These are phyloP conservation scores for Lasioglossum figueresi DNA, from an alignment of 2,888 invertebrate genomes.

Conservation along the genomic window DNA sequence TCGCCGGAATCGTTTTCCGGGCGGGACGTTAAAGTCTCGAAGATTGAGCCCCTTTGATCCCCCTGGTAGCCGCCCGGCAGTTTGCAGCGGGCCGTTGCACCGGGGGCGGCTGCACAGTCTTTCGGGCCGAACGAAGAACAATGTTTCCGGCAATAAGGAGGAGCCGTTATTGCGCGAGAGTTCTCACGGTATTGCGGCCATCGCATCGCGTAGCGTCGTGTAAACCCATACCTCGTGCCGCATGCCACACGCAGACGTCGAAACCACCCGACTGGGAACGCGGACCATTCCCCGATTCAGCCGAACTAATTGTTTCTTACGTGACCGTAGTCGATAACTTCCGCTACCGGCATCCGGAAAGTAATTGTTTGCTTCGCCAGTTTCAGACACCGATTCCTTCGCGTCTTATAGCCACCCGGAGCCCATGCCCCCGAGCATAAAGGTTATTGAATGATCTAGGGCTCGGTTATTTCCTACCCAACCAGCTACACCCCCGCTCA, in stretches of 20 bases:
- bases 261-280: conserved; percentile 2
- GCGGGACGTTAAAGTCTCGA: conserved; percentile 54
- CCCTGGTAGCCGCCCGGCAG: not conserved
- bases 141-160: conserved; percentile 48
- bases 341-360: conserved; percentile 12
- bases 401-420: conserved; percentile 27
- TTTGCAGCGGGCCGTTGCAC: conserved; percentile 14
- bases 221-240: conserved; percentile 9
- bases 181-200: conserved; percentile 49
- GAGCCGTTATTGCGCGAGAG: conserved; percentile 48
- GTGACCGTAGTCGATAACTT: conserved; percentile 50
- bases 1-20: conserved; percentile 35
- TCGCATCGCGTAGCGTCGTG: not conserved
- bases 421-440: not conserved
- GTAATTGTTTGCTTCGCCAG: conserved; percentile 36
- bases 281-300: not conserved
- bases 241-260: not conserved
- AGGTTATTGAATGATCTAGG: conserved; percentile 27
- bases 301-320: conserved; percentile 52
- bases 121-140: conserved; percentile 49
- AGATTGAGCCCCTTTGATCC: conserved; percentile 59
- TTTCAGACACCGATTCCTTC: not conserved
- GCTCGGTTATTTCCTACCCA: not conserved
- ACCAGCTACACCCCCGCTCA: not conserved
- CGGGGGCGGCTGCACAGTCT: not conserved